phyloP scores from a whole-genome alignment of 2,797 vertebrate species.

The Pampus argenteus region DNA sequence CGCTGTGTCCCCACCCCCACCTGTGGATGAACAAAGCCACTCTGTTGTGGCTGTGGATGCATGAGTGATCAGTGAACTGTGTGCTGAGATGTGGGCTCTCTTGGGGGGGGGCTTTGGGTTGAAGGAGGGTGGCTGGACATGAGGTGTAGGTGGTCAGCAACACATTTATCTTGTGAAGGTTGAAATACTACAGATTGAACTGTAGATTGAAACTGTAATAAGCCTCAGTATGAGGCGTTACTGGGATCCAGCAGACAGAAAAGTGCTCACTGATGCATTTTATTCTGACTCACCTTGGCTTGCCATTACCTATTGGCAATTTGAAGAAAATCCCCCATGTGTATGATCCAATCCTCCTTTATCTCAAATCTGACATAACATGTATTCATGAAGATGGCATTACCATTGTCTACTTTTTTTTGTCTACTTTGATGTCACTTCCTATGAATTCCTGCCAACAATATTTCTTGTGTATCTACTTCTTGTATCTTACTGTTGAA shows the following conservation, averaged over 20 bases:
- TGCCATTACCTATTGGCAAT: conserved; percentile 36
- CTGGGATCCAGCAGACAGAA: conserved; percentile 6
- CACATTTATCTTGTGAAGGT: conserved; percentile 18
- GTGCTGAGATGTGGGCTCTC: conserved; percentile 51
- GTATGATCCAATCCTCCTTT: conserved; percentile 34
- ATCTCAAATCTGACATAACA: conserved; percentile 45
- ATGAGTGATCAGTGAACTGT: conserved; percentile 65
- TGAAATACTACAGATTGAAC: conserved; percentile 20
- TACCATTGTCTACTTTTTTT: conserved; percentile 35
- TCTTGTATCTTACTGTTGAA: conserved; percentile 27
- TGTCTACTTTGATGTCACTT: conserved; percentile 36
- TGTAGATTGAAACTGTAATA: conserved; percentile 22
- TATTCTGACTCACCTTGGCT: conserved; percentile 38
- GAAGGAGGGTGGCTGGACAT: conserved; percentile 42
- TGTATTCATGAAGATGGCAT: conserved; percentile 44
- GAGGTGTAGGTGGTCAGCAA: conserved; percentile 28
- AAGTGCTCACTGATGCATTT: conserved; percentile 24
- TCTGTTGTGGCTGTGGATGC: conserved; percentile 52
- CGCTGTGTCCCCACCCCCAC: conserved; percentile 66
- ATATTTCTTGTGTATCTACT: conserved; percentile 35
- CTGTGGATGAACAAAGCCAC: conserved; percentile 76
- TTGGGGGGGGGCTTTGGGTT: conserved; percentile 29
- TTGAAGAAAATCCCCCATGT: conserved; percentile 35
- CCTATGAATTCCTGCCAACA: conserved; percentile 36
- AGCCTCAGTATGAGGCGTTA: background rate